Evolutionary conservation across 2,797 vertebrate genomes (phyloP), one percentile per base, ranked within the genome.

Genomic region (Peromyscus melanophrys): DNA sequence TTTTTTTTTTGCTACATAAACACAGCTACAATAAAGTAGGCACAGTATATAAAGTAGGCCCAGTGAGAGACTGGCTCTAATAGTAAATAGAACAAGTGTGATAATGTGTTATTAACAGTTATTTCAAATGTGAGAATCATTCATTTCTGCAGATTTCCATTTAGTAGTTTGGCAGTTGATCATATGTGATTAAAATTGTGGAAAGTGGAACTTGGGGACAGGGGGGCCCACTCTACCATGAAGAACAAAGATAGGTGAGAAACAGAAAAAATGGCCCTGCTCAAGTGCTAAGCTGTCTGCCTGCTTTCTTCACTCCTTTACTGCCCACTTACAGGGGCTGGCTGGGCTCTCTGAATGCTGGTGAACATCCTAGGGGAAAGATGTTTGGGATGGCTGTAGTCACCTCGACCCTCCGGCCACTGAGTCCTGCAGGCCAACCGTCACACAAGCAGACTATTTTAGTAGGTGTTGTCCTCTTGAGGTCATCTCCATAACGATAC

Each of bases 181-280:
- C 34, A 8, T 0, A 2, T 25, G 75, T 75, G 34, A 63, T 29
- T 73, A 67, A 61, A 69, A 57, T 6, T 40, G 29, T 25, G n/a
- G n/a, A 52, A 83, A 52, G n/a, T 34, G 27, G 83, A 67, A 43
- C 21, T 6, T 12, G 37, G 67, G 16, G 29, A 6, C 27, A 82
- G 43, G 4, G 1, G 46, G 19, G 16, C 29, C n/a, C 57, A 17
- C 3, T 71, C 25, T 40, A 34, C 17, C 0, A 0, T 3, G 25
- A 59, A 85, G 34, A 31, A n/a, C 11, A 61, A 61, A 84, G 69
- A 16, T n/a, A 46, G 59, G 14, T 6, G 57, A 25, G n/a, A 29
- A 83, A 71, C 23, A 92, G 55, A n/a, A 71, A 34, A 34, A 27
- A 34, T 0, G 6, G 12, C 3, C 4, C 34, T 25, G 8, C 14